Conservation (phyloP, 2,113 vertebrate genomes). For the Phyllostomus hastatus region DNA sequence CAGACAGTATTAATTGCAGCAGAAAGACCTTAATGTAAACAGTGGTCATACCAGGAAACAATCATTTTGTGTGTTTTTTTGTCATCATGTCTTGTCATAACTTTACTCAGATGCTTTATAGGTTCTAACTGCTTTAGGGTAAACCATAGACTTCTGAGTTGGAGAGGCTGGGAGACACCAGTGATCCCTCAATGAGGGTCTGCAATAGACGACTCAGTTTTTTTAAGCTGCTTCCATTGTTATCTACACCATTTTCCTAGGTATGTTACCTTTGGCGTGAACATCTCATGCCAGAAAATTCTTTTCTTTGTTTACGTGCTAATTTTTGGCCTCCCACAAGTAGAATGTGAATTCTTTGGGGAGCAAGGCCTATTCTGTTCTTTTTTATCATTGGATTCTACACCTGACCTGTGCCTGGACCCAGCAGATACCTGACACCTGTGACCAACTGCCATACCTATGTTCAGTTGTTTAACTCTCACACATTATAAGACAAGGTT, state of each 20-base stretch:
- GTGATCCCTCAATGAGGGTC: background rate
- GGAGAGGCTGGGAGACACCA: too few species aligned
- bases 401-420: accelerated
- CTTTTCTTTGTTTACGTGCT: background rate
- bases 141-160: too few species aligned
- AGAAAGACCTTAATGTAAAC: accelerated
- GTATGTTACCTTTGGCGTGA: background rate
- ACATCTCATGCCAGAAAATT: background rate
- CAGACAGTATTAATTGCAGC: too few species aligned
- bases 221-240: background rate
- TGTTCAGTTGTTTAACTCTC: accelerated
- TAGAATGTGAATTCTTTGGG: too few species aligned
- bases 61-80: background rate
- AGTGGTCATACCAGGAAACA: accelerated
- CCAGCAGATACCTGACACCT: background rate
- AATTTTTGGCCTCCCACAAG: background rate
- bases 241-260: accelerated
- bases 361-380: background rate
- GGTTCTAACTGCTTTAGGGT: background rate
- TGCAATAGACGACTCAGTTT: background rate
- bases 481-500: accelerated
- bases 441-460: background rate
- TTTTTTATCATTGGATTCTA: background rate
- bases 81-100: background rate
- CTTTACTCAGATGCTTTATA: background rate